Evolutionary conservation across 64 coral and sea anemone genomes (phyloP), one percentile per base, ranked within the genome.

Genomic region (Platygyra sinensis): DNA sequence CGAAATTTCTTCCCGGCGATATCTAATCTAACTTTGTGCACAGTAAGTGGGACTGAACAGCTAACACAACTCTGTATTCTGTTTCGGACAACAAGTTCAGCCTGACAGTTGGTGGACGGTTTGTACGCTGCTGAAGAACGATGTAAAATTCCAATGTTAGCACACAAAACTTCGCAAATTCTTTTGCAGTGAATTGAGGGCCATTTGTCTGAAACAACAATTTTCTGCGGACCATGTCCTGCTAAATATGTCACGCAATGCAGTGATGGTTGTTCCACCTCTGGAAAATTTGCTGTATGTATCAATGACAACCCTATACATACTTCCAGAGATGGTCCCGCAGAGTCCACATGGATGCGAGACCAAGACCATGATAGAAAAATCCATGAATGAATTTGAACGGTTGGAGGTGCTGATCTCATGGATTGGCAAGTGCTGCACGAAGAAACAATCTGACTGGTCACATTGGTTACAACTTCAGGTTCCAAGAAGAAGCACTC

Each of bases 71-170:
- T 46, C 3, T 46, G 2, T 4, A 46, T 4, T 7, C n/a, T n/a
- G 75, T 76, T 86, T 22, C 85, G 80, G 52, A 91, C 89, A 75
- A 86, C 89, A 77, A 69, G 67, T 83, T 91, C 89, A 60, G 89
- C 89, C 67, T 86, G 89, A 5, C 89, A 80, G 76, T 86, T 91
- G 29, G 72, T 91, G 63, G 89, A 84, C 11, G 80, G 89, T 36
- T 91, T 91, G 89, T 91, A 91, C 33, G 72, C 78, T 63, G 89
- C 80, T 76, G 89, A 84, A 16, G 89, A 86, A n/a, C 89, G 55
- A 83, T 85, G 80, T 39, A 28, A 29, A 69, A 91, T 86, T 28
- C 89, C 89, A 76, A 65, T 91, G 61, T 63, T 85, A 7, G 33
- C 67, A 85, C n/a, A n/a, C 89, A 91, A 72, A 91, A 91, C 80